Evolutionary conservation across 2,113 vertebrate species (phyloP), one percentile per base, ranked within the genome.

Genomic region (Aspiorhynchus laticeps): DNA sequence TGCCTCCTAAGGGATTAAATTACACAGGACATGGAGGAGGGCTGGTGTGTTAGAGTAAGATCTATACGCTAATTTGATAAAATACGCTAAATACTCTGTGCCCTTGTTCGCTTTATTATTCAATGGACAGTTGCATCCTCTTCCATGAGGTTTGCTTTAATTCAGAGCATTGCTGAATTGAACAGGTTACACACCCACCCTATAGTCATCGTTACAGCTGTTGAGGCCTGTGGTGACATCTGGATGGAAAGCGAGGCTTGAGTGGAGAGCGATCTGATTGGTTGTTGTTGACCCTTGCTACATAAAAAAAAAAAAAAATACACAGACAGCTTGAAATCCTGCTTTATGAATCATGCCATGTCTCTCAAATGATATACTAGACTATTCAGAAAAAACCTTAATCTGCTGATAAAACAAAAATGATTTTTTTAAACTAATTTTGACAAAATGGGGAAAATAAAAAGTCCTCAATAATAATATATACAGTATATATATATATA

Each of bases 201-300:
- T 41, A 38, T 63, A 15, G 43, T 15, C 65, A 48, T 53, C 65
- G 1, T 36, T 83, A 43, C 81, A 83, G 81, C 65, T 83, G 80
- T 83, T 83, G 43, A 36, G 28, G 65, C 81, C 28, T 10, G 43
- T 33, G 67, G 21, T 19, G 67, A 74, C 82, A 84, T 84, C 82
- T 84, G 82, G 82, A 41, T 83, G 80, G 48, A 51, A 24, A 33
- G 63, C 4, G 21, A 38, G 46, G 67, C 48, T 74, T 74, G 43
- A 48, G 56, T 46, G 0, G 5, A 69, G 41, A 31, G 28, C 0
- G 15, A 74, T 74, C 48, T 41, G 46, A 84, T 74, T 59, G 82
- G 67, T 26, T 74, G 48, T 7, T 73, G 82, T 24, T 28, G 43
- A 51, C 41, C 80, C 80, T 38, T 17, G 4, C 5, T 56, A 26